A percentile compares a stretch with the other conserved stretches of the same genome.
These are phyloP conservation scores for Drosophila fuyamai DNA, from an alignment of 1,140 invertebrate species.

Conservation along the genomic window DNA sequence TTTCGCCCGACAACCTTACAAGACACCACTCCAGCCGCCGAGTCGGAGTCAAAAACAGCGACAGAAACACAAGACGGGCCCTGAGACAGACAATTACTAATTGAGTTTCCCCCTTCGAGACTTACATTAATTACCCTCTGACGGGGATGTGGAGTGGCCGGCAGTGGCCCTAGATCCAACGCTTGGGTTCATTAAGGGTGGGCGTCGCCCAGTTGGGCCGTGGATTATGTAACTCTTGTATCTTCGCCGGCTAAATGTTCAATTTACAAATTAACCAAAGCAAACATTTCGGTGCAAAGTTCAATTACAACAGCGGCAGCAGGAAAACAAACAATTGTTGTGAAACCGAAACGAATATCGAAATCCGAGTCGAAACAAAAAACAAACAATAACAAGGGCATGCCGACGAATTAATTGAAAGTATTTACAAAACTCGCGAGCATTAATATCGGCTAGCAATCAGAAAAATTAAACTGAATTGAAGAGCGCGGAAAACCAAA, in stretches of 20 bases:
- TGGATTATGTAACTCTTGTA: conserved; percentile 58
- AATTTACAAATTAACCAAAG: conserved; percentile 60
- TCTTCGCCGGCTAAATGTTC: conserved; percentile 40
- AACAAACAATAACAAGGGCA: conserved; percentile 64
- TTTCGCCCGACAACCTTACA: conserved; percentile 58
- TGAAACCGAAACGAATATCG: conserved; percentile 50
- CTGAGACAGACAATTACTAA: conserved; percentile 51
- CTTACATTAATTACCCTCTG: conserved; percentile 43
- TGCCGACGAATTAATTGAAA: conserved; percentile 65
- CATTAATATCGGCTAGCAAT: conserved; percentile 45
- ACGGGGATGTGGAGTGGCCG: conserved; percentile 10
- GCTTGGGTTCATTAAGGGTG: conserved; percentile 59
- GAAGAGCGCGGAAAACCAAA: conserved; percentile 16
- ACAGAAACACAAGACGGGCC: conserved; percentile 31
- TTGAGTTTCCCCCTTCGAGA: conserved; percentile 39
- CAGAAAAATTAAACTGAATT: conserved; percentile 28
- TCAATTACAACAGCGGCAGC: conserved; percentile 59
- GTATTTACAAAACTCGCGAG: conserved; percentile 36
- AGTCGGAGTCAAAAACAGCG: conserved; percentile 5
- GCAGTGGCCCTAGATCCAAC: conserved; percentile 5
- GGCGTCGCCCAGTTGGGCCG: conserved; percentile 37
- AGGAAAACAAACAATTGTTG: conserved; percentile 44
- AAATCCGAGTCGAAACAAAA: conserved; percentile 42
- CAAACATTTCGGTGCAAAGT: conserved; percentile 61
- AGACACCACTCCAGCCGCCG: conserved; percentile 27